Evolutionary conservation across 37 sponge, comb jelly and placozoan genomes (phyloP).

Genomic region (Beroe ovata): DNA sequence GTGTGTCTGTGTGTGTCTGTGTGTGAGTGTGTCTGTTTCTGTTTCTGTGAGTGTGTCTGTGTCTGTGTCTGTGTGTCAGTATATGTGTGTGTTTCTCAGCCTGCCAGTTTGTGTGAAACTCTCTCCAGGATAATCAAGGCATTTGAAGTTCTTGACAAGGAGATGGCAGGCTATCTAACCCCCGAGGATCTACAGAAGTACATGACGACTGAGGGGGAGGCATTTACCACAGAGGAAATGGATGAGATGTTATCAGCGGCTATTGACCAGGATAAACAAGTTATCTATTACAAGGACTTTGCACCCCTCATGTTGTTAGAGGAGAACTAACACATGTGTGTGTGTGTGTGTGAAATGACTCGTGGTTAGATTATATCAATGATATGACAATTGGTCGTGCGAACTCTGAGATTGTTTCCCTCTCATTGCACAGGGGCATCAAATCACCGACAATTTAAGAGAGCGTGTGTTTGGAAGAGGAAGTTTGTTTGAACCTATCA

Average conservation of each 20-base stretch:
- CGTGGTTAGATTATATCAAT: too few species aligned
- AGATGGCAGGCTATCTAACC: conserved; percentile 81
- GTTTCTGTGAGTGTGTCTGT: background rate
- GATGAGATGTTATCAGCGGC: conserved; percentile 89
- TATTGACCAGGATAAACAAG: conserved; percentile 75
- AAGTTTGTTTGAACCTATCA: too few species aligned
- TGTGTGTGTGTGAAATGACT: too few species aligned
- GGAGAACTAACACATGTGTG: too few species aligned
- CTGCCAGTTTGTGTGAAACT: background rate
- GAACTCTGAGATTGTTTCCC: too few species aligned
- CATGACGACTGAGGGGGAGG: conserved; percentile 80
- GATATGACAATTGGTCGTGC: too few species aligned
- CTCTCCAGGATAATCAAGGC: conserved; percentile 61
- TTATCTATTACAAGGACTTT: conserved; percentile 77
- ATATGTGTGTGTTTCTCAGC: background rate
- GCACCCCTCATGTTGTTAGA: conserved; percentile 76
- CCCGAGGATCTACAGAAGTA: conserved; percentile 77
- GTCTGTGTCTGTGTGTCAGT: background rate
- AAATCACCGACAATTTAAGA: too few species aligned
- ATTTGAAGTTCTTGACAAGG: conserved; percentile 80
- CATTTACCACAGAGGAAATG: conserved; percentile 78
- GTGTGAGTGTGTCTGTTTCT: background rate
- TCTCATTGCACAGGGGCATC: too few species aligned
- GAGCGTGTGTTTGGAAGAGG: too few species aligned
- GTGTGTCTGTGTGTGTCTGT: background rate